These are phyloP conservation scores for Ibidorhyncha struthersii DNA, from an alignment of 2,113 vertebrate species.

Conservation along the genomic window DNA sequence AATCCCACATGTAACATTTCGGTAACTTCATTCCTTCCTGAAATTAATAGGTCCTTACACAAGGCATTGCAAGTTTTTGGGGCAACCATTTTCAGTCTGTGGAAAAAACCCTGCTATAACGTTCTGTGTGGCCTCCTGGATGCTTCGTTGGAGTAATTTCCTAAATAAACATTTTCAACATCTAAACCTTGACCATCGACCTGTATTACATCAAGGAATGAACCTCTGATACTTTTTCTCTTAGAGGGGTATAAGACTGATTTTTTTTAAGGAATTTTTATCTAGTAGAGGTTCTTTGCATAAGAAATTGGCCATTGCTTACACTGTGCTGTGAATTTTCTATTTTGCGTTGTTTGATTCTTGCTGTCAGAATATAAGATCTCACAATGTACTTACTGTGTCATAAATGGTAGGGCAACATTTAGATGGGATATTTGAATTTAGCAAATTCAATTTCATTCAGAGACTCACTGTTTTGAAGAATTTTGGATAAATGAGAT, in stretches of 20 bases:
- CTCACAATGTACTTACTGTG: neutral
- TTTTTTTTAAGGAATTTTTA: neutral
- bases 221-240: neutral
- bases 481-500: neutral
- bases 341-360: conserved; percentile 12
- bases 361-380: neutral
- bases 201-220: neutral
- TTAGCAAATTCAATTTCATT: conserved; percentile 12
- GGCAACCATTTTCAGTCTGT: neutral
- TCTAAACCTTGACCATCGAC: neutral
- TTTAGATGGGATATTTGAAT: conserved; percentile 32
- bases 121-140: neutral
- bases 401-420: neutral
- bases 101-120: neutral
- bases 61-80: neutral
- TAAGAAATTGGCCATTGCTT: neutral
- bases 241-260: neutral
- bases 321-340: neutral
- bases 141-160: neutral
- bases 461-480: conserved; percentile 1
- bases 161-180: neutral
- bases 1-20: neutral
- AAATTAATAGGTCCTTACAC: neutral
- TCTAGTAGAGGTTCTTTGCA: neutral
- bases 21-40: neutral